Base-by-base conservation (phyloP, 2,888 invertebrate species). In the Horisme vitalbata region DNA sequence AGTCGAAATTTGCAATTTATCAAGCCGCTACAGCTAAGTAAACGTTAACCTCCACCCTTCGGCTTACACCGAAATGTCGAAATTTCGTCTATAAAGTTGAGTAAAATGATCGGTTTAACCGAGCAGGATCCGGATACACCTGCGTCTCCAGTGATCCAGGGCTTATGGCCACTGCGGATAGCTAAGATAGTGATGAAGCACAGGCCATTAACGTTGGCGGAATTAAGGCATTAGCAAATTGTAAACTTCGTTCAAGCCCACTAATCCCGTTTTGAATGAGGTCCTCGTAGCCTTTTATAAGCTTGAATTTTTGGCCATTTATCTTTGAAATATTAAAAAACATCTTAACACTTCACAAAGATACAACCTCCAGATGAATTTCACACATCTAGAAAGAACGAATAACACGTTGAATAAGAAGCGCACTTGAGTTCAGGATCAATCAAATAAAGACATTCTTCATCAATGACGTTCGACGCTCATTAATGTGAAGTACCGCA, bases 161-260 rank as follows among this genome's bases (percentile, higher is more conserved):
- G 74, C 74, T 72, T 74, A 59, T 62, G 67, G 69, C 69, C 66
- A 60, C 65, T 74, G 60, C 64, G 64, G 75, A 74, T 75, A 59
- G 71, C 70, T 70, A 69, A 79, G 74, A 75, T 78, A 68, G 71
- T 76, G 76, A 79, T 79, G 77, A 76, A 83, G 71, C 70, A 65
- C 61, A 62, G 58, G 52, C 71, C 74, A 79, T 83, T 83, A 78
- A 67, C 69, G 68, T 66, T 55, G 65, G 58, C 58, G 58, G 67
- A 70, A 70, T 74, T 72, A 69, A 68, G 68, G 64, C 59, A 63
- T 63, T 59, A 66, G 55, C 55, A 45, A 56, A 62, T 58, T 62
- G 61, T 55, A 61, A 59, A 58, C 58, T 65, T 52, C 37, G 57
- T 43, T 41, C 32, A 30, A 47, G 33, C 20, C 38, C 26, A 21